Evolutionary conservation across 2,888 invertebrate genomes (phyloP).

Genomic region (Hyles lineata): DNA sequence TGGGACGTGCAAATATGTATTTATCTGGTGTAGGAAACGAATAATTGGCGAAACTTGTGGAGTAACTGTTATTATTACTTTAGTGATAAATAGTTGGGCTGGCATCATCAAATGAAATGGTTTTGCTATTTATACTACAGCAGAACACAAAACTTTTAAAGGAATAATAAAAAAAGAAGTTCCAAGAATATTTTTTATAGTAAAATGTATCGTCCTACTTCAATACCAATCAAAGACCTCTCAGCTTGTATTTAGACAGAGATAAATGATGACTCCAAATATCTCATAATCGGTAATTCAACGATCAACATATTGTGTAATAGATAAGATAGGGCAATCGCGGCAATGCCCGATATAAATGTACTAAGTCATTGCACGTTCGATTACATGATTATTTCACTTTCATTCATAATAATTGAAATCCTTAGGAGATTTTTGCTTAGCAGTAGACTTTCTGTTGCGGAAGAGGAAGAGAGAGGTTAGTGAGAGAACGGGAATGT

Average conservation of each 20-base stretch:
- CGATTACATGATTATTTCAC: background rate
- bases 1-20: background rate
- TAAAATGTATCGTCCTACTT: too few relatives aligned
- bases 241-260: background rate
- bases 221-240: too few relatives aligned
- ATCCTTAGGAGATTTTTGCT: too few relatives aligned
- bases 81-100: background rate
- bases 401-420: background rate
- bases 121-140: too few relatives aligned
- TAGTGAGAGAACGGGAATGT: too few relatives aligned
- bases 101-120: too few relatives aligned
- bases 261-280: background rate
- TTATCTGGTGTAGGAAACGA: background rate
- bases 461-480: too few relatives aligned
- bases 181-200: too few relatives aligned
- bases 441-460: too few relatives aligned
- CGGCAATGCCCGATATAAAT: constrained; percentile 10
- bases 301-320: background rate
- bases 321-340: constrained; percentile 19
- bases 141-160: too few relatives aligned
- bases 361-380: background rate
- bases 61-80: background rate
- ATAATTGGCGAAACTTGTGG: too few relatives aligned
- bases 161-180: too few relatives aligned
- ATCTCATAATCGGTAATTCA: background rate